These are phyloP conservation scores for Phthorimaea operculella DNA, from an alignment of 1,140 invertebrate species.

Conservation along the genomic window DNA sequence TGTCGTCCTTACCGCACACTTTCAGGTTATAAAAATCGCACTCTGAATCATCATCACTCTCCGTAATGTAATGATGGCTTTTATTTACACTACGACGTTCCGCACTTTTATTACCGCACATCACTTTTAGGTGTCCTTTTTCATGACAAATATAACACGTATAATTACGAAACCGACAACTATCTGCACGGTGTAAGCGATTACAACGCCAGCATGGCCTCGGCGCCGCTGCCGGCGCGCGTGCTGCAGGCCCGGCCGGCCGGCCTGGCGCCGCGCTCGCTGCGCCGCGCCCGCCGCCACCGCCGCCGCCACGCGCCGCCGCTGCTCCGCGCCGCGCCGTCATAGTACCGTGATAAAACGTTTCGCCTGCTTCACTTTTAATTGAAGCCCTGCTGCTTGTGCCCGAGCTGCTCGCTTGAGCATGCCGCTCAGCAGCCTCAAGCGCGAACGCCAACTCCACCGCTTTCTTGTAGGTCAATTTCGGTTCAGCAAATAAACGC, in stretches of 20 bases:
- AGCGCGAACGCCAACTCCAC: slow-evolving; percentile 16
- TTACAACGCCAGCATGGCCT: slow-evolving; percentile 11
- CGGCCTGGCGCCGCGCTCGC: slow-evolving; percentile 1
- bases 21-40: slow-evolving; percentile 2
- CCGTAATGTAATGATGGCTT: background rate
- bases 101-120: slow-evolving; percentile 7
- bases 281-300: slow-evolving; percentile 9
- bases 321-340: slow-evolving; percentile 1
- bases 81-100: background rate
- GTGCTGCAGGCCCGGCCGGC: background rate
- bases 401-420: slow-evolving; percentile 7
- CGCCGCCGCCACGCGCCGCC: slow-evolving; percentile 15
- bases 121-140: slow-evolving; percentile 15
- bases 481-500: slow-evolving; percentile 16
- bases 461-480: slow-evolving; percentile 14
- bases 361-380: slow-evolving; percentile 9
- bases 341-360: slow-evolving; percentile 7
- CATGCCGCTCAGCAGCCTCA: slow-evolving; percentile 17
- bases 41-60: background rate
- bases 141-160: slow-evolving; percentile 12
- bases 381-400: slow-evolving; percentile 1
- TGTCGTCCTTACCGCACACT: slow-evolving; percentile 1
- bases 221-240: slow-evolving; percentile 11
- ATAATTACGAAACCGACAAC: slow-evolving; percentile 14
- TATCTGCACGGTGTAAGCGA: slow-evolving; percentile 3